Base-by-base conservation (phyloP, 2,113 vertebrate genomes). In the Bufo gargarizans region DNA sequence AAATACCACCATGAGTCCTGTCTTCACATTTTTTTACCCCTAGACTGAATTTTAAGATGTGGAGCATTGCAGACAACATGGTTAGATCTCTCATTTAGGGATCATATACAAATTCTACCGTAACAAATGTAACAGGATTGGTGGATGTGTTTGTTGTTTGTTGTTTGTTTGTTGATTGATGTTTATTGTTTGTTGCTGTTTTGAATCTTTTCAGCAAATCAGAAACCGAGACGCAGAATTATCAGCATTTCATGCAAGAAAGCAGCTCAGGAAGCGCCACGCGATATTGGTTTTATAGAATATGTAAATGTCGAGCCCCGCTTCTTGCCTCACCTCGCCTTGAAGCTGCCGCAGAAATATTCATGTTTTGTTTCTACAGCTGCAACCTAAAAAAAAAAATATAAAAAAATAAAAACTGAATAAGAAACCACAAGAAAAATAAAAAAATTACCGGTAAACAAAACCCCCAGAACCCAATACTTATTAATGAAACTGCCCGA, bases 381-480 rank as follows among this genome's bases (percentile, higher is more conserved):
- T 6, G 9, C 14, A 74, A 72, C 14, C 45, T 45, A 43, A 72
- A 17, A 63, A 19, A 63, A 63, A 63, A 19, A 63, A 63, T n/a
- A n/a, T n/a, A n/a, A 43, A 72, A 17, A 63, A 19, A 63, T 20
- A 63, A 19, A 58, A 58, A 58, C 7, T 7, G 3, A 3, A 5
- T n/a, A 71, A 71, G 6, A 43, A 33, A 33, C 33, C 33, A 33
- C 33, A 33, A 33, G 33, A 33, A 33, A 33, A 33, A 33, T 33
- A 33, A 33, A 33, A 33, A 33, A 33, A 33, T 33, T 33, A 33
- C 33, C 33, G 33, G 33, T 33, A 33, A 13, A 69, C 22, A 89
- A 67, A 88, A 88, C 89, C 90, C 56, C 14, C 89, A 63, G 65
- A 92, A 91, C 63, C 22, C 88, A 91, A 91, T 72, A 90, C 89